phyloP scores from a whole-genome alignment of 2,113 vertebrate species.

The Sterrhoptilus dennistouni region DNA sequence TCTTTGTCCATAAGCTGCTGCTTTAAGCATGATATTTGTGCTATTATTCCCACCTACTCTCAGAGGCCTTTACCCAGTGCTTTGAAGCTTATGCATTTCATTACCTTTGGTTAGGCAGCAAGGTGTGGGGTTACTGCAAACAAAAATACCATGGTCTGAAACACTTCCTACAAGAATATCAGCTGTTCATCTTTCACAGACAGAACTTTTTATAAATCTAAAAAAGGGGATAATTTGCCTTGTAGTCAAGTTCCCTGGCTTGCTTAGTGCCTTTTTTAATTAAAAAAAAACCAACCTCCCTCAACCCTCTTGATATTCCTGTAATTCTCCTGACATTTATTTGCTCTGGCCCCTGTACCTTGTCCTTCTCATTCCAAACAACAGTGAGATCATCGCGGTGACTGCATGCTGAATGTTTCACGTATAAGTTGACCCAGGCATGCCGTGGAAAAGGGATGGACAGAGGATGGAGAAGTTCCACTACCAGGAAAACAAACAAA shows the following conservation, averaged over 20 bases:
- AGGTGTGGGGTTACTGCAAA: not conserved
- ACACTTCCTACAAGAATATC: not conserved
- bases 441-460: constrained; percentile 56
- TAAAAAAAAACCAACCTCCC: not conserved
- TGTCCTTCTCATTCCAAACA: constrained; percentile 70
- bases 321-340: not conserved
- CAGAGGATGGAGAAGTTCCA: constrained; percentile 68
- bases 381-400: constrained; percentile 68
- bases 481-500: constrained; percentile 46
- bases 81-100: not conserved
- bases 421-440: constrained; percentile 59
- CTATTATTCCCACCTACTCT: not conserved
- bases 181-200: not conserved
- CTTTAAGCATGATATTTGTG: not conserved
- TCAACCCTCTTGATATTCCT: not conserved
- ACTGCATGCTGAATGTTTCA: constrained; percentile 52
- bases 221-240: not conserved
- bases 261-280: not conserved
- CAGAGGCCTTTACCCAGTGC: not conserved
- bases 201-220: not conserved
- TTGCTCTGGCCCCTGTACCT: constrained; percentile 34
- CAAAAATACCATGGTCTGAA: not conserved
- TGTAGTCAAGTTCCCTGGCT: not conserved
- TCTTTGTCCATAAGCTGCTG: not conserved
- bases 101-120: not conserved